A percentile compares a stretch with the other conserved stretches of the same genome.
Evolutionary conservation across 2,797 vertebrate species (phyloP).

Genomic region (Botia kubotai): DNA sequence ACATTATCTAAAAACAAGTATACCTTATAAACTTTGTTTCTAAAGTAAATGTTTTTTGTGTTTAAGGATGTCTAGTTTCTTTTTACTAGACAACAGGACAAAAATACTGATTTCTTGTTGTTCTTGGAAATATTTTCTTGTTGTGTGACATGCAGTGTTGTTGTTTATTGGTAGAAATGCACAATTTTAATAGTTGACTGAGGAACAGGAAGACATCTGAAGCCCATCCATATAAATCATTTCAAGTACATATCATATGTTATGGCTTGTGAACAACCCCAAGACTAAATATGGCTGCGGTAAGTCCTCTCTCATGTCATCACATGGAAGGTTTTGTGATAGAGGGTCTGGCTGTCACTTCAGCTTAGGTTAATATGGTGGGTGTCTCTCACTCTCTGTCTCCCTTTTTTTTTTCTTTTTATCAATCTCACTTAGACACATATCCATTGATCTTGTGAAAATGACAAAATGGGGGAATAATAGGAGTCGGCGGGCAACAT

Average conservation of each 20-base stretch:
- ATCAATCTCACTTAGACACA: constrained; percentile 31
- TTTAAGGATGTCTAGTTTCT: not conserved
- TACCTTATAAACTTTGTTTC: not conserved
- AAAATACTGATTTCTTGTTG: not conserved
- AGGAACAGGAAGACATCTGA: not conserved
- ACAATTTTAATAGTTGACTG: not conserved
- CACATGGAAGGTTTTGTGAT: constrained; percentile 12
- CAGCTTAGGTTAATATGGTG: constrained; percentile 10
- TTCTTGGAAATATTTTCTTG: not conserved
- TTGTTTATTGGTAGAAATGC: not conserved
- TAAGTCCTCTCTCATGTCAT: constrained; percentile 15
- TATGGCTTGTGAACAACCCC: not conserved
- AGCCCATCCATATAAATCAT: not conserved
- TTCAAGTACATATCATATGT: not conserved
- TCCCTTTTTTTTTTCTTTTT: not conserved
- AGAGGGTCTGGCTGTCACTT: constrained; percentile 23
- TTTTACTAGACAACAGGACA: not conserved
- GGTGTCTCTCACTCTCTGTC: not conserved
- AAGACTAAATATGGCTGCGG: not conserved
- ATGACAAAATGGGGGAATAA: constrained; percentile 68
- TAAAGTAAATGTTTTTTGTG: not conserved
- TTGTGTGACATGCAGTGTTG: not conserved
- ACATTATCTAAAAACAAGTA: not conserved
- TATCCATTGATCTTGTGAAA: constrained; percentile 40
- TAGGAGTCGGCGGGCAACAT: constrained; percentile 63